Conservation (phyloP, 2,797 vertebrate genomes). For the Thamnophis elegans region DNA sequence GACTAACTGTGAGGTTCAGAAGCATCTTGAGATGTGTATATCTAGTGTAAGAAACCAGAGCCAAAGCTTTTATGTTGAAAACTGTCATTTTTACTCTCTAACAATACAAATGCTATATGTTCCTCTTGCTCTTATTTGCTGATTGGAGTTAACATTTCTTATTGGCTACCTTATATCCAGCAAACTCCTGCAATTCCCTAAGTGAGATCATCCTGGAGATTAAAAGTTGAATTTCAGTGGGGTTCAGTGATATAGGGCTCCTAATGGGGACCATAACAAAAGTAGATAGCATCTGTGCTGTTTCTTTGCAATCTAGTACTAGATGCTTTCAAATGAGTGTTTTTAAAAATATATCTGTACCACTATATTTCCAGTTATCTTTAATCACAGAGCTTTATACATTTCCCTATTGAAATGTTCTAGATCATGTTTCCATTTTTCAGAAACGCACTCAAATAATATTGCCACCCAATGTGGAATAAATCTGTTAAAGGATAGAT, state of each 20-base stretch:
- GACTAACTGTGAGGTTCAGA: background rate
- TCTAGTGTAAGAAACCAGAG: background rate
- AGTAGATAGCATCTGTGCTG: background rate
- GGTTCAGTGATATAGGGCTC: background rate
- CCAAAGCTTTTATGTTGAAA: background rate
- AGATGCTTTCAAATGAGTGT: background rate
- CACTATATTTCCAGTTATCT: background rate
- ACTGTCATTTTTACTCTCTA: background rate
- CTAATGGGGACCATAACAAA: background rate
- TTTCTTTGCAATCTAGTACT: background rate
- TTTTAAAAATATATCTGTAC: background rate
- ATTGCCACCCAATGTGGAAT: slow-evolving; percentile 9
- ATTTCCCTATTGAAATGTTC: background rate
- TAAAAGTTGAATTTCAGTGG: background rate
- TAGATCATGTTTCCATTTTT: background rate
- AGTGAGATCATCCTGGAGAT: background rate
- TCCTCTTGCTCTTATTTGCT: background rate
- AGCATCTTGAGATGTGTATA: background rate
- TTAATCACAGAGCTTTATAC: too few species aligned
- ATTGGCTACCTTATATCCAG: background rate
- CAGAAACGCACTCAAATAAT: slow-evolving; percentile 23
- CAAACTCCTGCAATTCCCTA: background rate
- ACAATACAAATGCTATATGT: background rate
- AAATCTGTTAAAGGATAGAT: slow-evolving; percentile 24
- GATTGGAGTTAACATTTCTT: background rate